Percentiles rank a stretch among this genome's conserved stretches.
Conservation (phyloP, 2,888 invertebrate genomes). For the Molanna angustata region DNA sequence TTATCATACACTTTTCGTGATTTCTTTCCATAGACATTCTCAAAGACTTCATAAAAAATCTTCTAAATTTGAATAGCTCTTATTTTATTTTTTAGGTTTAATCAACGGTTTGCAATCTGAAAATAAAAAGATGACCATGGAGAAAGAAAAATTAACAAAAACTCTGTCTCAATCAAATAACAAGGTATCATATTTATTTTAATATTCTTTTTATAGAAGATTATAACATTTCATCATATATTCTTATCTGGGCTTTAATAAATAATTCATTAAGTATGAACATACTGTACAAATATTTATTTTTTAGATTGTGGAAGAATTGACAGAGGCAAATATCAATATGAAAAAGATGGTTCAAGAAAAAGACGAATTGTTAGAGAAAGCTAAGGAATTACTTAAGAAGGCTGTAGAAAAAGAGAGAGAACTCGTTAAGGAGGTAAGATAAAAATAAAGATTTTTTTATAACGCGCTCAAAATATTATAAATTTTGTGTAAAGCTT, state of each 20-base stretch:
- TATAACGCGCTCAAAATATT: too few relatives aligned
- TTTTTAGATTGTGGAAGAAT: slow-evolving; percentile 38
- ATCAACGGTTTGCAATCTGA: slow-evolving; percentile 49
- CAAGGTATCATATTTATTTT: too few relatives aligned
- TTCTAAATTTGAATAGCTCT: too few relatives aligned
- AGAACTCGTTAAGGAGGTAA: slow-evolving; percentile 55
- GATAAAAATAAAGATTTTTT: neutral
- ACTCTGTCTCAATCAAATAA: slow-evolving; percentile 4
- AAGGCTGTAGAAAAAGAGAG: slow-evolving; percentile 62
- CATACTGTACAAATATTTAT: neutral
- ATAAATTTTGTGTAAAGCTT: too few relatives aligned
- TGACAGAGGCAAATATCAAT: slow-evolving; percentile 49
- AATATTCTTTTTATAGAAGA: too few relatives aligned
- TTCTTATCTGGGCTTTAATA: too few relatives aligned
- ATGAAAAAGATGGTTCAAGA: slow-evolving; percentile 55
- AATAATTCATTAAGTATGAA: too few relatives aligned
- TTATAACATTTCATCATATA: too few relatives aligned
- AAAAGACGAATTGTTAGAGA: slow-evolving; percentile 57
- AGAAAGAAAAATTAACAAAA: slow-evolving; percentile 35
- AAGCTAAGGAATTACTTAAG: slow-evolving; percentile 59
- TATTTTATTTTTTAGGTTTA: slow-evolving; percentile 42
- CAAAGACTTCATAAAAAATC: too few relatives aligned
- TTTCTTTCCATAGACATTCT: too few relatives aligned
- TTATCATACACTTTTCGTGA: too few relatives aligned
- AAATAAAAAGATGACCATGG: slow-evolving; percentile 40